Percentiles rank a stretch among this genome's conserved stretches.
Evolutionary conservation across 2,888 invertebrate species (phyloP).

Genomic region (Drosophila imparisetae): DNA sequence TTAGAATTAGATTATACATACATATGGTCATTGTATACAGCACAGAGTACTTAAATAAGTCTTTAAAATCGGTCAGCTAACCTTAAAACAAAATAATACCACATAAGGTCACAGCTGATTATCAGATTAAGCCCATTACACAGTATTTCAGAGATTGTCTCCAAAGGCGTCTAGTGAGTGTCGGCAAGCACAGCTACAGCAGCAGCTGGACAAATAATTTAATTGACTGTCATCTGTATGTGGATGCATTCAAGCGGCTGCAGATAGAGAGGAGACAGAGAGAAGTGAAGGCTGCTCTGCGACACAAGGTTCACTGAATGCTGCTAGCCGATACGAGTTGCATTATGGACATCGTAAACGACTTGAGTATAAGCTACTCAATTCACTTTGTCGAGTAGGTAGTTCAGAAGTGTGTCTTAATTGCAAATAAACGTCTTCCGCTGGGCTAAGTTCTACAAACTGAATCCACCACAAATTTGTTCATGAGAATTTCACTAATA

Average conservation of each 20-base stretch:
- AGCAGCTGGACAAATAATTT: constrained; percentile 14
- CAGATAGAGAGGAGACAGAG: constrained; percentile 20
- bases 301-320: not conserved
- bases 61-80: constrained; percentile 2
- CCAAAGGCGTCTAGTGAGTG: constrained; percentile 17
- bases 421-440: constrained; percentile 13
- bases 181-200: not conserved
- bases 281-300: not conserved
- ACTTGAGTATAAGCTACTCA: not conserved
- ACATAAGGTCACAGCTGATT: constrained; percentile 1
- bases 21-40: not conserved
- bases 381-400: not conserved
- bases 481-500: not conserved
- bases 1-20: not conserved
- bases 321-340: not conserved
- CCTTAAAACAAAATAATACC: not conserved
- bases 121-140: constrained; percentile 10
- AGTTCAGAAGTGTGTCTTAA: constrained; percentile 7
- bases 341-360: not conserved
- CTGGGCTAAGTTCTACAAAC: not conserved
- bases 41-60: no score
- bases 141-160: constrained; percentile 15
- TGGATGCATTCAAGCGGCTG: constrained; percentile 9
- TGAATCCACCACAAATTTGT: not conserved
- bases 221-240: constrained; percentile 6